phyloP scores from a whole-genome alignment of 2,797 vertebrate genomes.

The Streptopelia turtur region DNA sequence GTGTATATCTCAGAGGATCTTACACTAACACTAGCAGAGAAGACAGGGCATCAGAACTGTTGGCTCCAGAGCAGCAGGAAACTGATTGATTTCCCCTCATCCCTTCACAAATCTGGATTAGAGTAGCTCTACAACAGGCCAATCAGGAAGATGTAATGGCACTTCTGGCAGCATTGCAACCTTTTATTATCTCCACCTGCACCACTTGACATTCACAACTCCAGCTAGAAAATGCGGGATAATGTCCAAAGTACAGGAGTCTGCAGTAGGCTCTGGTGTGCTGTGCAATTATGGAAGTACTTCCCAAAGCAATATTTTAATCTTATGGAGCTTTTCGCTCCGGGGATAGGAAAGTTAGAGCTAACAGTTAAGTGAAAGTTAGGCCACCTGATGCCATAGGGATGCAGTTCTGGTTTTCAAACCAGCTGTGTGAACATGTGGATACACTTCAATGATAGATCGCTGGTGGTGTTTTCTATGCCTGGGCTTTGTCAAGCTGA shows the following conservation, averaged over 20 bases:
- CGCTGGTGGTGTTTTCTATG: background rate
- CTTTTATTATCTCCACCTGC: conserved; percentile 56
- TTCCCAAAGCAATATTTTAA: background rate
- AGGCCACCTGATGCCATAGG: background rate
- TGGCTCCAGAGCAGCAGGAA: conserved; percentile 28
- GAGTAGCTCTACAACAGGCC: conserved; percentile 5
- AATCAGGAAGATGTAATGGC: conserved; percentile 43
- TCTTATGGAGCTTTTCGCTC: background rate
- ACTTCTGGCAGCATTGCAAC: conserved; percentile 16
- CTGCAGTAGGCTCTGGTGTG: background rate
- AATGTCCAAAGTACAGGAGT: background rate
- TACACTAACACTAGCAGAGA: background rate
- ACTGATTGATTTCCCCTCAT: conserved; percentile 46
- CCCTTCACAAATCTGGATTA: conserved; percentile 32
- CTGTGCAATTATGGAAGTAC: background rate
- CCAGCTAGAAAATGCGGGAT: background rate
- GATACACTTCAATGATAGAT: background rate
- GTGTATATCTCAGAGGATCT: background rate
- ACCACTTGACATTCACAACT: conserved; percentile 49
- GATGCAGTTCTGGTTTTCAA: background rate
- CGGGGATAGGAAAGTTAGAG: background rate
- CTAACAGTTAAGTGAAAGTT: background rate
- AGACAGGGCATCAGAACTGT: background rate
- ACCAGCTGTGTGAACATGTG: background rate
- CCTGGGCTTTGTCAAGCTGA: background rate